phyloP scores from a whole-genome alignment of 2,113 vertebrate species.

The Podiceps cristatus region DNA sequence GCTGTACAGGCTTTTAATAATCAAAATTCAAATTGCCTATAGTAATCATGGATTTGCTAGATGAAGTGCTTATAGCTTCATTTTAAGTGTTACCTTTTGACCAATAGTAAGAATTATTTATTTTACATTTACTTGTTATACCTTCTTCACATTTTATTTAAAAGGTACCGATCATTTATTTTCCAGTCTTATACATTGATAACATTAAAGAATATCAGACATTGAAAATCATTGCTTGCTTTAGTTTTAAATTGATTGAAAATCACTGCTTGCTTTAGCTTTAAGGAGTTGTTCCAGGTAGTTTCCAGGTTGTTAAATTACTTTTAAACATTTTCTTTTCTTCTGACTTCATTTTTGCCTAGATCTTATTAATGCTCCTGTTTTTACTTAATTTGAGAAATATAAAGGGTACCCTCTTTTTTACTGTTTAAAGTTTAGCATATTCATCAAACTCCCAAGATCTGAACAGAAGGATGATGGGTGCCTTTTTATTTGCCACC shows the following conservation, averaged over 20 bases:
- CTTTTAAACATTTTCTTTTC: neutral
- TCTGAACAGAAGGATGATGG: neutral
- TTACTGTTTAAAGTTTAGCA: neutral
- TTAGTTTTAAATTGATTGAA: neutral
- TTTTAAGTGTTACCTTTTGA: neutral
- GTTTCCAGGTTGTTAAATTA: neutral
- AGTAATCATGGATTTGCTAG: neutral
- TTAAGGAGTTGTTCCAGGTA: neutral
- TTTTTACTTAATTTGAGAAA: neutral
- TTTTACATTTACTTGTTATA: neutral
- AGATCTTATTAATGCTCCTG: neutral
- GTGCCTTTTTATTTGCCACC: neutral
- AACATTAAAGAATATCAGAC: neutral
- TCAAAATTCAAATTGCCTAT: neutral
- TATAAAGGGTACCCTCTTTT: neutral
- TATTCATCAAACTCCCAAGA: neutral
- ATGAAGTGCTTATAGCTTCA: neutral
- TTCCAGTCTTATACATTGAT: neutral
- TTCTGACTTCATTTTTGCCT: neutral
- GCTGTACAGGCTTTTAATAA: neutral
- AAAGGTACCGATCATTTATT: neutral
- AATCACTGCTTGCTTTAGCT: neutral
- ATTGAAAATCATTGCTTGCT: neutral
- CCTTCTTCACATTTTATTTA: neutral
- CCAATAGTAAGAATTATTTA: neutral